phyloP scores from a whole-genome alignment of 2,797 vertebrate genomes.

The Atherinosoma microstoma region DNA sequence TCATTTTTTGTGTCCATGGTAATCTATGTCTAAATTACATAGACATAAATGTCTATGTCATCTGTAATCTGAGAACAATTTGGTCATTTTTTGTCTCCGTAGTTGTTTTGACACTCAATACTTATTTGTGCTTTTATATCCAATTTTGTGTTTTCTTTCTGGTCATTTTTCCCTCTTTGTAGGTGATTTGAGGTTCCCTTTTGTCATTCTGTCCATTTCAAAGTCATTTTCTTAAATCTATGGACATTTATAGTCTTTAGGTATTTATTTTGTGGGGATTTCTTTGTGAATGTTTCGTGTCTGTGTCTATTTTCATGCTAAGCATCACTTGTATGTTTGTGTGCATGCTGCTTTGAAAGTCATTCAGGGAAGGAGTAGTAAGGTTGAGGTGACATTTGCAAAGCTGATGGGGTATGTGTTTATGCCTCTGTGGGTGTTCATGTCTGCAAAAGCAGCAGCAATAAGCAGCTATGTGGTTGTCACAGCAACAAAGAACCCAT shows the following conservation, averaged over 20 bases:
- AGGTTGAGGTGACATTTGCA: slow-evolving; percentile 40
- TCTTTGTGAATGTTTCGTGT: not conserved
- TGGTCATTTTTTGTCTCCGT: no score
- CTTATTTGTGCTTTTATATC: no score
- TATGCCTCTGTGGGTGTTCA: not conserved
- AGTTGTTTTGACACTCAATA: no score
- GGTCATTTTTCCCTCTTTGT: not conserved
- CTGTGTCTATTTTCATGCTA: not conserved
- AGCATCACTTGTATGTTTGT: not conserved
- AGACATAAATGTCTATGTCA: no score
- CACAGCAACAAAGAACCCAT: slow-evolving; percentile 61
- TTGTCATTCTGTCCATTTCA: not conserved
- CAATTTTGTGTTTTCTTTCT: not conserved
- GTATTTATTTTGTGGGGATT: not conserved
- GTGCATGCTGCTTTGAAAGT: slow-evolving; percentile 7
- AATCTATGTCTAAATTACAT: no score
- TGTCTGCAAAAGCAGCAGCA: slow-evolving; percentile 30
- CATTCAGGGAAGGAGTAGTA: slow-evolving; percentile 23
- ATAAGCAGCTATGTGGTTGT: slow-evolving; percentile 53
- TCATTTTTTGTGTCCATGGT: no score
- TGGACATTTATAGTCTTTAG: not conserved
- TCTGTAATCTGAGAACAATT: no score
- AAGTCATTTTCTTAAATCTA: no score
- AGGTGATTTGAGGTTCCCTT: not conserved
- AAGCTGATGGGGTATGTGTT: slow-evolving; percentile 34